These are phyloP conservation scores for Ochotona curzoniae DNA, from an alignment of 2,113 vertebrate species.

Conservation along the genomic window DNA sequence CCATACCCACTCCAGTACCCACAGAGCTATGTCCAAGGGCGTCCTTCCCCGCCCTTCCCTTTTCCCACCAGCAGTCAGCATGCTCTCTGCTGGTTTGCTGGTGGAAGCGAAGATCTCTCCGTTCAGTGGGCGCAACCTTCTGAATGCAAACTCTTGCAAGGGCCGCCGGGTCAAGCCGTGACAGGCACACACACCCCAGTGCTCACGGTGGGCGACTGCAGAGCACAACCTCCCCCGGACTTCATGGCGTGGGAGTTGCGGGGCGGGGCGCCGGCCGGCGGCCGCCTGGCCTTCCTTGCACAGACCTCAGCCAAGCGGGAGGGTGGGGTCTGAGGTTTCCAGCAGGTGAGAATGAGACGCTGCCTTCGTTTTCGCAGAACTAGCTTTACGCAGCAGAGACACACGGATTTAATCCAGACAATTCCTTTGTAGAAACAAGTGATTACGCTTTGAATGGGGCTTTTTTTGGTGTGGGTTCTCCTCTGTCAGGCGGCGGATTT, in stretches of 20 bases:
- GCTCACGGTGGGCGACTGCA: not conserved
- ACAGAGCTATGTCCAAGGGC: not conserved
- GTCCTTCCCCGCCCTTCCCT: too few relatives aligned
- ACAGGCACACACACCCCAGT: not conserved
- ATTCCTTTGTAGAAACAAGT: conserved; percentile 5
- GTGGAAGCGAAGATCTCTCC: not conserved
- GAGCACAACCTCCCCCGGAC: not conserved
- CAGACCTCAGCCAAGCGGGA: too few relatives aligned
- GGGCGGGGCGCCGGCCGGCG: too few relatives aligned
- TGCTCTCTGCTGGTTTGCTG: not conserved
- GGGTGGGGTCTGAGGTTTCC: not conserved
- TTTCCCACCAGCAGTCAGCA: not conserved
- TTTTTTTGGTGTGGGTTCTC: conserved; percentile 7
- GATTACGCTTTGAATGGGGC: conserved; percentile 31
- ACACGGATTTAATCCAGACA: conserved; percentile 39
- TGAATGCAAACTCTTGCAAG: not conserved
- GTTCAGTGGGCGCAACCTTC: not conserved
- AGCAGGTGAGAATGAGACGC: not conserved
- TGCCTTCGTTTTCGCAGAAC: not conserved
- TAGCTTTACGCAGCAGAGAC: not conserved
- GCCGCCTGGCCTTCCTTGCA: too few relatives aligned
- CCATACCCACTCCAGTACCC: too few relatives aligned
- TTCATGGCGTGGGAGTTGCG: too few relatives aligned
- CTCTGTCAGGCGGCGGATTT: not conserved
- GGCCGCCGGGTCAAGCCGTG: not conserved